Evolutionary conservation across 2,113 vertebrate species (phyloP).

Genomic region (Ia io): DNA sequence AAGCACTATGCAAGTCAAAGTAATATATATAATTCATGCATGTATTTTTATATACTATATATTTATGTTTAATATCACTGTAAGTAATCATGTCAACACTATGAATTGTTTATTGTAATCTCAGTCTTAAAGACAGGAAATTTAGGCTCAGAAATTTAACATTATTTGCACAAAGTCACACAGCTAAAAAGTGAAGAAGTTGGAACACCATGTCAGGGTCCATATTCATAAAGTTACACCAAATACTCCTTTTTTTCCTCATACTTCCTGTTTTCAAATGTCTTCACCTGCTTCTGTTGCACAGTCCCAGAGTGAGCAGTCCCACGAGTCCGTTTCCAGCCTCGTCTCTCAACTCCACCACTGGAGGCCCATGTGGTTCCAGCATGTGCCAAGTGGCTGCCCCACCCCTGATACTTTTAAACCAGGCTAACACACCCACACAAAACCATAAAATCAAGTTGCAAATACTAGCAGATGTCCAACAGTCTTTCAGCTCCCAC

Average conservation of each 20-base stretch:
- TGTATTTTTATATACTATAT: background rate
- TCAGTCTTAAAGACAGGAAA: background rate
- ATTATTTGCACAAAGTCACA: background rate
- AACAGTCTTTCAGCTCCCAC: background rate
- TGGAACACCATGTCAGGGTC: background rate
- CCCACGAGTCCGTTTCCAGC: background rate
- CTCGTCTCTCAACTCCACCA: background rate
- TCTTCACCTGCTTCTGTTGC: background rate
- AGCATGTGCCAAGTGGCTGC: conserved; percentile 11
- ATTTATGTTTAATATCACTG: background rate
- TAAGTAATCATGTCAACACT: background rate
- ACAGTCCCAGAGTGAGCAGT: background rate
- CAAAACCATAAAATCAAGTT: conserved; percentile 44
- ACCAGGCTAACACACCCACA: conserved; percentile 47
- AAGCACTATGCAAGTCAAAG: background rate
- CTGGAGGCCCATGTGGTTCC: conserved; percentile 23
- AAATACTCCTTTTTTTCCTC: background rate
- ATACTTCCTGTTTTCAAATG: background rate
- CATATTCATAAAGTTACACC: background rate
- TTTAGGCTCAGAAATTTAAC: background rate
- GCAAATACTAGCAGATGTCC: conserved; percentile 53
- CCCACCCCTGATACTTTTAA: conserved; percentile 47
- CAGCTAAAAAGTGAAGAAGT: background rate
- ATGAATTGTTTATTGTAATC: background rate
- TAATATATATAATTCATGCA: background rate